Evolutionary conservation across 2,888 invertebrate genomes (phyloP).

Genomic region (Drosophila testacea): DNA sequence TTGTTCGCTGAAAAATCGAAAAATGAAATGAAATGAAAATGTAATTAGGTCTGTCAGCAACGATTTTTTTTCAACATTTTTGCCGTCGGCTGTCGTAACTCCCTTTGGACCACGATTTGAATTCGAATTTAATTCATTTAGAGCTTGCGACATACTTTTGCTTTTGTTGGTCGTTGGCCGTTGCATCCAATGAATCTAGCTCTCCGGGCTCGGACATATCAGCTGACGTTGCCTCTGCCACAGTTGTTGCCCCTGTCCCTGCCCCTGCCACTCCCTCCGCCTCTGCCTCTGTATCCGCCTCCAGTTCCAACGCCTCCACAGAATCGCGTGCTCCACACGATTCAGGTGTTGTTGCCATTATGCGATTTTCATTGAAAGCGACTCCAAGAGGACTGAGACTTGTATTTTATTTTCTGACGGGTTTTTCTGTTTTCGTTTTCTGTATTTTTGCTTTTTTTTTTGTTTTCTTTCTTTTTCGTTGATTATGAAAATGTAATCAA

Average conservation of each 20-base stretch:
- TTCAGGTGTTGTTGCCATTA: slow-evolving; percentile 76
- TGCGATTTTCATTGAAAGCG: slow-evolving; percentile 75
- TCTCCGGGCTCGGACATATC: slow-evolving; percentile 48
- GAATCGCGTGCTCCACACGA: slow-evolving; percentile 74
- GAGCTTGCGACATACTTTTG: slow-evolving; percentile 71
- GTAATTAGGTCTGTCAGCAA: slow-evolving; percentile 38
- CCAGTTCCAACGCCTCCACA: slow-evolving; percentile 61
- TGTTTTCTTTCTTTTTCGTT: slow-evolving; percentile 43
- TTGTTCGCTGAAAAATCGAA: slow-evolving; percentile 49
- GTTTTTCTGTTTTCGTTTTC: slow-evolving; percentile 7
- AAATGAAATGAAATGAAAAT: slow-evolving; percentile 45
- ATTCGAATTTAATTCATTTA: slow-evolving; percentile 55
- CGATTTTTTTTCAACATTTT: neutral
- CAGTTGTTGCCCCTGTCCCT: slow-evolving; percentile 12
- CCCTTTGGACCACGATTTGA: slow-evolving; percentile 41
- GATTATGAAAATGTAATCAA: slow-evolving; percentile 78
- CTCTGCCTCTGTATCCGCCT: slow-evolving; percentile 48
- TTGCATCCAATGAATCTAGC: slow-evolving; percentile 33
- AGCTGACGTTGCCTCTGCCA: slow-evolving; percentile 21
- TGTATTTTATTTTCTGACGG: slow-evolving; percentile 18
- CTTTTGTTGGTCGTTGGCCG: slow-evolving; percentile 54
- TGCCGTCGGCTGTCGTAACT: slow-evolving; percentile 1
- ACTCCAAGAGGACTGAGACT: slow-evolving; percentile 30
- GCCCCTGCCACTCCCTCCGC: slow-evolving; percentile 28
- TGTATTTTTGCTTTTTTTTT: slow-evolving; percentile 15